Evolutionary conservation across 2,888 invertebrate genomes (phyloP).

Genomic region (Clistopyga incitator): DNA sequence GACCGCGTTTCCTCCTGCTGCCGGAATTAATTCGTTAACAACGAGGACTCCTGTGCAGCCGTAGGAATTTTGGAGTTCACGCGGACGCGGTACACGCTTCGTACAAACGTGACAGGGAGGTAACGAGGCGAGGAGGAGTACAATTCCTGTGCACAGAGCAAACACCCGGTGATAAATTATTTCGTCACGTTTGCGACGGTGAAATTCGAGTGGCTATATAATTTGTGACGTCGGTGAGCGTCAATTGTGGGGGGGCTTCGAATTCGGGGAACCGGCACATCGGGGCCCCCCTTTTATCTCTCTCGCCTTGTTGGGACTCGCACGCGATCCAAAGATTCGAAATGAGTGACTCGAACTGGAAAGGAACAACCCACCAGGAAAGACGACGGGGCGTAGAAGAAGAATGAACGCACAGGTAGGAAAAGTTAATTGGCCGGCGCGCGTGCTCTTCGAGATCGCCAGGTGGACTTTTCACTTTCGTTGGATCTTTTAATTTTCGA

Average conservation of each 20-base stretch:
- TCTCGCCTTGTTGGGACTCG: conserved; percentile 25
- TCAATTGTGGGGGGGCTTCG: conserved; percentile 45
- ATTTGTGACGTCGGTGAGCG: conserved; percentile 42
- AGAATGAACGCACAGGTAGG: conserved; percentile 22
- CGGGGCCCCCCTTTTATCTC: conserved; percentile 21
- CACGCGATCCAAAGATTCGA: conserved; percentile 60
- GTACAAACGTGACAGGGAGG: conserved; percentile 51
- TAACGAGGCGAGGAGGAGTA: conserved; percentile 53
- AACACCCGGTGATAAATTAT: conserved; percentile 57
- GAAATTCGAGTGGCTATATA: conserved; percentile 47
- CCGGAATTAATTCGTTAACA: conserved; percentile 47
- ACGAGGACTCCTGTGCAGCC: conserved; percentile 23
- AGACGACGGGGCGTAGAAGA: conserved; percentile 43
- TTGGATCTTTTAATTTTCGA: conserved; percentile 32
- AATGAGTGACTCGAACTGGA: conserved; percentile 43
- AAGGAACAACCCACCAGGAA: conserved; percentile 36
- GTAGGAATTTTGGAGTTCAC: conserved; percentile 19
- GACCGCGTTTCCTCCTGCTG: conserved; percentile 19
- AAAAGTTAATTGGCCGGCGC: conserved; percentile 58
- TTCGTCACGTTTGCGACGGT: conserved; percentile 55
- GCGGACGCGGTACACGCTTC: conserved; percentile 29
- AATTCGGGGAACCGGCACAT: conserved; percentile 52
- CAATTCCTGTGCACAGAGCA: conserved; percentile 36
- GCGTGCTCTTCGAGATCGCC: conserved; percentile 39
- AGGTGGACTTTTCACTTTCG: conserved; percentile 34